A percentile compares a stretch with the other conserved stretches of the same genome.
Conservation (phyloP, 1,140 invertebrate species). For the Drosophila kohkoa region DNA sequence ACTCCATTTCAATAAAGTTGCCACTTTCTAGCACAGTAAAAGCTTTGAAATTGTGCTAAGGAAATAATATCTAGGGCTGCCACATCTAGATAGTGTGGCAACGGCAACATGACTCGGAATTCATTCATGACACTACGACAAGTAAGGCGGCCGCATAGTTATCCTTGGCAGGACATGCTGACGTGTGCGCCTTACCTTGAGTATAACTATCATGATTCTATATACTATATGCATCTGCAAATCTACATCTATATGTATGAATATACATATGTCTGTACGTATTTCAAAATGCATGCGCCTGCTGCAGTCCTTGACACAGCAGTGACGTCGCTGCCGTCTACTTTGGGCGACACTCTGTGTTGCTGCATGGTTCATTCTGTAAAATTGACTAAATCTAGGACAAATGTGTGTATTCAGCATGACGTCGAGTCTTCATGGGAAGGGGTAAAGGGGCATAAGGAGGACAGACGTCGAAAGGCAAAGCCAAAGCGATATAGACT, state of each 20-base stretch:
- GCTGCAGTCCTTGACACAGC: constrained; percentile 73
- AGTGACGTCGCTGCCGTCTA: constrained; percentile 57
- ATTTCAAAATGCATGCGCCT: constrained; percentile 28
- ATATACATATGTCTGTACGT: constrained; percentile 16
- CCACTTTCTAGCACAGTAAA: constrained; percentile 15
- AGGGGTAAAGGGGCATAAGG: no score
- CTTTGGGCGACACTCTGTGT: constrained; percentile 28
- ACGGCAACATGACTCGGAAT: constrained; percentile 8
- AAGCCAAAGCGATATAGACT: constrained; percentile 7
- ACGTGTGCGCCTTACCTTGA: constrained; percentile 51
- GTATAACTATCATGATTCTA: constrained; percentile 25
- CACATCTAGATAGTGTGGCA: constrained; percentile 8
- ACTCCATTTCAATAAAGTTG: constrained; percentile 35
- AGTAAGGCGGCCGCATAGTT: constrained; percentile 17
- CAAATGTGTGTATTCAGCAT: constrained; percentile 61
- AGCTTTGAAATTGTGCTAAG: constrained; percentile 20
- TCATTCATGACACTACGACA: constrained; percentile 39
- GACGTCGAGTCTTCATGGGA: not conserved
- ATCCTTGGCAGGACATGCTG: constrained; percentile 53
- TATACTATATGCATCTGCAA: constrained; percentile 7
- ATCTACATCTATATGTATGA: constrained; percentile 18
- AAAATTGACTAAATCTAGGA: constrained; percentile 73
- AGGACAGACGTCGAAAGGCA: not conserved
- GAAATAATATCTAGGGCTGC: constrained; percentile 1
- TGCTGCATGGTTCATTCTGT: constrained; percentile 70